Percentiles rank a stretch among this genome's conserved stretches.
These are phyloP conservation scores for Pogonocherus hispidulus DNA, from an alignment of 2,888 invertebrate species.

Conservation along the genomic window DNA sequence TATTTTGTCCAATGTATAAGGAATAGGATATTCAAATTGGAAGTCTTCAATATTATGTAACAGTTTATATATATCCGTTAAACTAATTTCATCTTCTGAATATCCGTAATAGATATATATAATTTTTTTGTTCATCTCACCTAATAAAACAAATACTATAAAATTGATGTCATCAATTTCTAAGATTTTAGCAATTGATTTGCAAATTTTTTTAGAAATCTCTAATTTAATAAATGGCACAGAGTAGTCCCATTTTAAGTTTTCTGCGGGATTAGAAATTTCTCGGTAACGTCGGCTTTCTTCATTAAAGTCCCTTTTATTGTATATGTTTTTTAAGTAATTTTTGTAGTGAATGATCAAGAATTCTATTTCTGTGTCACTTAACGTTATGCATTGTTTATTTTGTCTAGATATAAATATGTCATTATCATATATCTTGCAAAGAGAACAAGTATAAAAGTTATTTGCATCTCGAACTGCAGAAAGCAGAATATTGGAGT, in stretches of 20 bases:
- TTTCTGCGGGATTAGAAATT: not conserved
- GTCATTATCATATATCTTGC: not conserved
- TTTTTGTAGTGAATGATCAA: constrained; percentile 1
- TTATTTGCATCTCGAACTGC: not conserved
- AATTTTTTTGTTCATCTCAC: constrained; percentile 16
- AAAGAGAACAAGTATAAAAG: not conserved
- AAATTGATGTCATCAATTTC: not conserved
- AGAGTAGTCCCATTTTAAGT: constrained; percentile 20
- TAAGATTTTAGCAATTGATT: not conserved
- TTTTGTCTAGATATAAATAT: not conserved
- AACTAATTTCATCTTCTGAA: not conserved
- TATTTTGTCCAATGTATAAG: constrained; percentile 11
- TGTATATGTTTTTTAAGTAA: not conserved
- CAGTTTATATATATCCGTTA: not conserved
- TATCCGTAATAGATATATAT: not conserved
- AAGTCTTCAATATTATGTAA: constrained; percentile 4
- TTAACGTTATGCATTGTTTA: not conserved
- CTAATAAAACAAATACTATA: constrained; percentile 6
- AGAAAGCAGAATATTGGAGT: not conserved
- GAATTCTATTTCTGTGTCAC: not conserved
- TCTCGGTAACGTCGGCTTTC: constrained; percentile 6
- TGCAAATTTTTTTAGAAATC: not conserved
- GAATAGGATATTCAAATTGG: constrained; percentile 1
- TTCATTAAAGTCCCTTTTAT: not conserved
- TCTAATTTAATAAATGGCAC: constrained; percentile 13